Conservation (phyloP, 2,797 vertebrate species). For the Macroramphosus scolopax region DNA sequence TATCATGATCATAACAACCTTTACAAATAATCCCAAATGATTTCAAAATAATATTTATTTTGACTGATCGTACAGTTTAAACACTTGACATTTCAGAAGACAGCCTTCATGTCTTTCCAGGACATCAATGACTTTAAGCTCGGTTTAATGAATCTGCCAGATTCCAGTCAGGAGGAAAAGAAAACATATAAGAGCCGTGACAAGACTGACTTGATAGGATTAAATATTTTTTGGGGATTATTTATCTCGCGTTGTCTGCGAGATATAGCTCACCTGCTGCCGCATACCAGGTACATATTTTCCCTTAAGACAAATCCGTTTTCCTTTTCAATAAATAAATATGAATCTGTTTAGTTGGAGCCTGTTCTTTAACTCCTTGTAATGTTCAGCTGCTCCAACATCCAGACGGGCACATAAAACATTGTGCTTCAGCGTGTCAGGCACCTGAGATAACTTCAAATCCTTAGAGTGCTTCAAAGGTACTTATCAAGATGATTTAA, state of each 20-base stretch:
- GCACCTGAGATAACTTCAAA: conserved; percentile 14
- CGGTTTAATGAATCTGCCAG: conserved; percentile 44
- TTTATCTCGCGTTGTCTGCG: conserved; percentile 40
- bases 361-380: conserved; percentile 6
- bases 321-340: conserved; percentile 14
- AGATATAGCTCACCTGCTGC: conserved; percentile 36
- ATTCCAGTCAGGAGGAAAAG: conserved; percentile 29
- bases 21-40: conserved; percentile 14
- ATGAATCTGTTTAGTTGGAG: conserved; percentile 16
- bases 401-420: no score
- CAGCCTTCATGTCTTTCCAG: conserved; percentile 14
- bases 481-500: no score
- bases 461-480: no score
- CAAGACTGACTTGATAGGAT: conserved; percentile 54
- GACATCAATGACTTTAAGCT: conserved; percentile 39
- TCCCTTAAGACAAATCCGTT: no score
- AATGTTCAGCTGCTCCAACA: conserved; percentile 9
- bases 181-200: conserved; percentile 41
- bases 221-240: conserved; percentile 57
- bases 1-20: conserved; percentile 10
- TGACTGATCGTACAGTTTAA: conserved; percentile 17
- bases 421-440: conserved; percentile 4
- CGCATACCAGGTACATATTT: conserved; percentile 23
- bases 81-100: conserved; percentile 14
- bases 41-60: conserved; percentile 26